Evolutionary conservation across 1,140 invertebrate genomes (phyloP), one percentile per base, ranked within the genome.

Genomic region (Monomorium pharaonis): DNA sequence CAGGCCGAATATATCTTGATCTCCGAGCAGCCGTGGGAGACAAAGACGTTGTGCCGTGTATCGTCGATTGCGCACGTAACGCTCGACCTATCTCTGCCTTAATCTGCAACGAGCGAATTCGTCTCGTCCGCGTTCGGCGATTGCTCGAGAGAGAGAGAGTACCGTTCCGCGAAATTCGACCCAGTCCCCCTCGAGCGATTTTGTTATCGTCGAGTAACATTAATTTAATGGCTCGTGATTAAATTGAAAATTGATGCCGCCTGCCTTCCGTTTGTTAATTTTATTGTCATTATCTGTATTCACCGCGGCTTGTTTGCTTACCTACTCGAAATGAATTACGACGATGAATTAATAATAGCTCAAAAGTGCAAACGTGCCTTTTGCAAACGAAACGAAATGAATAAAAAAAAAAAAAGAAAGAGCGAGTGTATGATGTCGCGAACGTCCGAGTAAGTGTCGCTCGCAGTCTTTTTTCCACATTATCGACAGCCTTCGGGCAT

Each of bases 1-100:
- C 24, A 56, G 16, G 5, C 42, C 65, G 27, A 69, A 88, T 86
- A 75, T 69, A 56, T 89, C 70, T 89, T 67, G 69, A 88, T 86
- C 75, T 44, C n/a, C 44, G 42, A 60, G 49, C 27, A 10, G 10
- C 27, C 2, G 54, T n/a, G 30, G 56, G 21, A 67, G 63, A 63
- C 56, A 10, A 54, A 67, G 27, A 77, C 56, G 30, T 30, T 47
- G n/a, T n/a, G 5, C 33, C 51, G 70, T 56, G 60, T 72, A 65
- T 37, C 76, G 44, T 33, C 60, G 47, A 83, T 83, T 74, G 78
- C n/a, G n/a, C 51, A 56, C 49, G 33, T 81, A 72, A 70, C 65
- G 60, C 12, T 24, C 49, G 51, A 60, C 30, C 14, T 51, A 51
- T 80, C 62, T 72, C 37, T 7, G 37, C 21, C 24, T 44, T 83